Percentiles rank a stretch among this genome's conserved stretches.
Evolutionary conservation across 2,888 invertebrate genomes (phyloP).

Genomic region (Nomada goodeniana): DNA sequence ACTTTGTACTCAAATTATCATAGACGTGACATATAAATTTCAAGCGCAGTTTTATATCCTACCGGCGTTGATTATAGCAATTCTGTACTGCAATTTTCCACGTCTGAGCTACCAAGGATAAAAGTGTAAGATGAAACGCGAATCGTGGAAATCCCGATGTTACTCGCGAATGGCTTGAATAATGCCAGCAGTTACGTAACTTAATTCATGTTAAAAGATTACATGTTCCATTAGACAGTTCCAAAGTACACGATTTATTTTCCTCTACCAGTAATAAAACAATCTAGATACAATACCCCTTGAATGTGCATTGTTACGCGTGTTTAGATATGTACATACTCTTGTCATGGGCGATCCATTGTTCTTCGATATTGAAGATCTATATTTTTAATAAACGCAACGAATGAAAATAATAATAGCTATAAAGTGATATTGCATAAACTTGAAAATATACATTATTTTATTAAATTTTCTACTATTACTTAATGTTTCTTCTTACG

Average conservation of each 20-base stretch:
- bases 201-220: slow-evolving; percentile 6
- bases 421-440: too few relatives aligned
- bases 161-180: background rate
- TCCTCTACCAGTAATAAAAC: background rate
- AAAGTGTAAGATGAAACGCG: background rate
- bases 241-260: slow-evolving; percentile 1
- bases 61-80: too few relatives aligned
- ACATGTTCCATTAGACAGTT: slow-evolving; percentile 1
- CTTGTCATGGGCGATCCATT: background rate
- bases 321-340: background rate
- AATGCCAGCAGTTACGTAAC: slow-evolving; percentile 5
- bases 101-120: background rate
- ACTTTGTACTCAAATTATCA: too few relatives aligned
- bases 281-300: background rate
- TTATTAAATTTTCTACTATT: too few relatives aligned
- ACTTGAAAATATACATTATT: too few relatives aligned
- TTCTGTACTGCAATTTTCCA: background rate
- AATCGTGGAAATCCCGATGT: slow-evolving; percentile 1
- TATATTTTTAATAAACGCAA: background rate
- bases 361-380: background rate
- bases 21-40: too few relatives aligned
- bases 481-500: background rate
- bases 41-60: too few relatives aligned
- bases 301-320: background rate
- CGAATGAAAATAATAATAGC: background rate